Evolutionary conservation across 1,140 invertebrate genomes (phyloP).

Genomic region (Drosophila elegans): DNA sequence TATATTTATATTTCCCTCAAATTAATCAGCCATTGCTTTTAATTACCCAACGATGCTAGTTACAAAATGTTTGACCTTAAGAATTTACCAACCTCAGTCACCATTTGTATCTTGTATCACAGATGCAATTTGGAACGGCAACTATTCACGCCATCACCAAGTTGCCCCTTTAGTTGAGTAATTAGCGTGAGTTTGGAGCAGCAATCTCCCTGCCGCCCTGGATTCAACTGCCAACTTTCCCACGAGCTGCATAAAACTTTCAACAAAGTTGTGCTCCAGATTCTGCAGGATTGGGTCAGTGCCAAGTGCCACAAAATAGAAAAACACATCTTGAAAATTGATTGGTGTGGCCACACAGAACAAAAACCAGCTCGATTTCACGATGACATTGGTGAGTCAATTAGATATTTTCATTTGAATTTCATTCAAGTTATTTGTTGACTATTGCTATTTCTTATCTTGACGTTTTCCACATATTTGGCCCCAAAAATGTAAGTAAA

Average conservation of each 20-base stretch:
- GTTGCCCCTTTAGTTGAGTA: constrained; percentile 9
- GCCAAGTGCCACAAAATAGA: constrained; percentile 16
- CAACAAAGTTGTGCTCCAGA: constrained; percentile 3
- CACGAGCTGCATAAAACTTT: constrained; percentile 9
- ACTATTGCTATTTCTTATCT: no score
- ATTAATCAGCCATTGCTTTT: not conserved
- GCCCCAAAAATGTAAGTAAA: no score
- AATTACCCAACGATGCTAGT: not conserved
- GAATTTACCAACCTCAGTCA: not conserved
- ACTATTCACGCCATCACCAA: constrained; percentile 12
- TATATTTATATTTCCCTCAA: not conserved
- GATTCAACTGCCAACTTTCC: not conserved
- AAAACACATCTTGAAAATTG: constrained; percentile 14
- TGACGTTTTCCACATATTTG: no score
- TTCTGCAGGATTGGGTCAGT: constrained; percentile 22
- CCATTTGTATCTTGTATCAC: constrained; percentile 7
- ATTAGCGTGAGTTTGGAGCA: constrained; percentile 10
- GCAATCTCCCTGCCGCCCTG: not conserved
- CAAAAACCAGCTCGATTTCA: not conserved
- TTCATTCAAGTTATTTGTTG: no score
- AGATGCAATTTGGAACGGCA: constrained; percentile 4
- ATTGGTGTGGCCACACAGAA: constrained; percentile 10
- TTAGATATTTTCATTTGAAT: no score
- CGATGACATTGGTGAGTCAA: no score
- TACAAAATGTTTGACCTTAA: not conserved